A percentile compares a stretch with the other conserved stretches of the same genome.
Evolutionary conservation across 2,797 vertebrate species (phyloP).

Genomic region (Amphiprion clarkii): DNA sequence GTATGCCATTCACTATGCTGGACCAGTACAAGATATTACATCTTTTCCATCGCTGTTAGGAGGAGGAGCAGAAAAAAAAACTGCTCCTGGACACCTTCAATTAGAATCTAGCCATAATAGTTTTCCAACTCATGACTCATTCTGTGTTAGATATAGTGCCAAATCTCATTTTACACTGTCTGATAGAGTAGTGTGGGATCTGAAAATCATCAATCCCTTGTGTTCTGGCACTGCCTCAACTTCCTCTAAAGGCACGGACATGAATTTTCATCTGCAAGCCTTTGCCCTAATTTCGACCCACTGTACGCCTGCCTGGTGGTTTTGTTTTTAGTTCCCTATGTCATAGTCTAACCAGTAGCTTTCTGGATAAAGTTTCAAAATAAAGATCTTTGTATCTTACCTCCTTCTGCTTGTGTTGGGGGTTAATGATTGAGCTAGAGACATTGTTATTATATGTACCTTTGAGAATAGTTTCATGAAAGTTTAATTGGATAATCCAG

Average conservation of each 20-base stretch:
- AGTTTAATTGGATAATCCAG: constrained; percentile 47
- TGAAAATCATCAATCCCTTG: constrained; percentile 61
- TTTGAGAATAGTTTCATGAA: constrained; percentile 52
- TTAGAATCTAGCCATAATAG: constrained; percentile 54
- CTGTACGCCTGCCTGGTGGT: constrained; percentile 53
- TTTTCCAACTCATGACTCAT: constrained; percentile 59
- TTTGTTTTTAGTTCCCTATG: constrained; percentile 47
- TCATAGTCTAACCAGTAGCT: constrained; percentile 38
- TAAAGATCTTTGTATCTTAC: constrained; percentile 43
- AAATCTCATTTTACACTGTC: constrained; percentile 72
- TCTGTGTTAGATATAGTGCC: constrained; percentile 63
- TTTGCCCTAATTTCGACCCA: constrained; percentile 64
- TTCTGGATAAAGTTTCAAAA: constrained; percentile 38
- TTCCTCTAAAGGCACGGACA: constrained; percentile 59
- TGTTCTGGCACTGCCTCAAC: constrained; percentile 54
- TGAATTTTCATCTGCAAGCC: constrained; percentile 70
- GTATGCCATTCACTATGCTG: constrained; percentile 24
- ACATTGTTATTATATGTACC: constrained; percentile 54
- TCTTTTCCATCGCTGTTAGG: constrained; percentile 43
- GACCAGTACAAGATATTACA: constrained; percentile 47
- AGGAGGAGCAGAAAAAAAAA: constrained; percentile 17
- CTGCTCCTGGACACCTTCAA: constrained; percentile 53
- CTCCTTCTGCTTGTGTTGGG: constrained; percentile 38
- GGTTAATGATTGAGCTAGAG: constrained; percentile 58
- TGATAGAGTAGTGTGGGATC: constrained; percentile 65